These are phyloP conservation scores for Eublepharis macularius DNA, from an alignment of 2,113 vertebrate genomes.

Conservation along the genomic window DNA sequence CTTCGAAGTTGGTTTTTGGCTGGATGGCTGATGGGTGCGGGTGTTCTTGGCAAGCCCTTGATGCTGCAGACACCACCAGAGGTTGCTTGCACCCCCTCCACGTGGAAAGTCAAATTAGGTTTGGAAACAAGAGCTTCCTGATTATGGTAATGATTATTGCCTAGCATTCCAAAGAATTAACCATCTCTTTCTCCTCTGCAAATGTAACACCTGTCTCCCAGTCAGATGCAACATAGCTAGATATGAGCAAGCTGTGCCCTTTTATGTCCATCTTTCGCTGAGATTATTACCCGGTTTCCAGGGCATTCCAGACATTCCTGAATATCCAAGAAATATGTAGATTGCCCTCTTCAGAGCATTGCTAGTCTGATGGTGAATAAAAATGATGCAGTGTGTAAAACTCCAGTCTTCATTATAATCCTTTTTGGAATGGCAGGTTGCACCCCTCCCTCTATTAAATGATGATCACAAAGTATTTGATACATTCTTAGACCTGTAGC, in stretches of 20 bases:
- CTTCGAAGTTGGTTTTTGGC: background rate
- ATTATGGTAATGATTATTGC: background rate
- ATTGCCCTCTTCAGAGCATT: background rate
- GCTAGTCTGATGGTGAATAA: background rate
- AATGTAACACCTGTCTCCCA: background rate
- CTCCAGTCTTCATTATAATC: too few species aligned
- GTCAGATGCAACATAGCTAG: background rate
- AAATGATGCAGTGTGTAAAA: background rate
- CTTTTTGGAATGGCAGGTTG: too few species aligned
- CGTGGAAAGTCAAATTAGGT: background rate
- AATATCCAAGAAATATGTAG: background rate
- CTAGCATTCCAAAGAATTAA: background rate
- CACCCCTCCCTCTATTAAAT: too few species aligned
- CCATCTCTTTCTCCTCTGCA: background rate
- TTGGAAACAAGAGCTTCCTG: background rate
- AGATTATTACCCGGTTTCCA: background rate
- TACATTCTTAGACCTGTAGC: background rate
- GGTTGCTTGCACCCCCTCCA: background rate
- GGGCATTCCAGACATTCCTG: too few species aligned
- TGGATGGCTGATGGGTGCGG: background rate
- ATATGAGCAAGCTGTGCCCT: background rate
- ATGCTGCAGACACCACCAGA: fast-evolving
- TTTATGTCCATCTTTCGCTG: background rate
- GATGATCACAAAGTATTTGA: background rate
- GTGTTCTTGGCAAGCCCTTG: background rate